Evolutionary conservation across 1,140 invertebrate species (phyloP), one percentile per base, ranked within the genome.

Genomic region (Sycophaga agraensis): DNA sequence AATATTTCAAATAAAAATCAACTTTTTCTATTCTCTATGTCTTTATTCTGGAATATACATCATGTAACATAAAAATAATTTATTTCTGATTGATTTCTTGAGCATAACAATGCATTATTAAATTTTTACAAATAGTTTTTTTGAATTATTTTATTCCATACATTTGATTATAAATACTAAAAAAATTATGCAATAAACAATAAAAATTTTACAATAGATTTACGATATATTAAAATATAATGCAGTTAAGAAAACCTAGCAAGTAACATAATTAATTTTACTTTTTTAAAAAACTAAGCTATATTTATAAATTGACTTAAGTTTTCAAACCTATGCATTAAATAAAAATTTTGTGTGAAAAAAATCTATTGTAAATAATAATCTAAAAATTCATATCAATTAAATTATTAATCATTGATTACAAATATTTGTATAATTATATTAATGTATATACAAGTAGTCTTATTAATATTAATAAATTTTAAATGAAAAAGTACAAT

Each of bases 41-140:
- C 17, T 53, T 60, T 60, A 51, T 45, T 60, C 22, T 37, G 28
- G 34, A 53, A 45, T 60, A 39, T n/a, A n/a, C n/a, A 26, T 53
- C 22, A 46, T 37, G 8, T 45, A 53, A 37, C 26, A 53, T 49
- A 17, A 49, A 19, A 39, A 50, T 48, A 5, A 31, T 46, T 2
- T n/a, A n/a, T n/a, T n/a, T n/a, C n/a, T n/a, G n/a, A n/a, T n/a
- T n/a, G n/a, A n/a, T n/a, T n/a, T n/a, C n/a, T n/a, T n/a, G n/a
- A n/a, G n/a, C n/a, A n/a, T n/a, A 37, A n/a, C 12, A 39, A 61
- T 34, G 17, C 1, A 54, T 48, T 42, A 28, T 2, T 28, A 45
- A 24, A 14, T 22, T 45, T 45, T 17, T 17, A 19, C 14, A 14
- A 45, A 9, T n/a, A 6, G 26, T 12, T 1, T n/a, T 17, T 19